These are phyloP conservation scores for Mastomys natalensis DNA, from an alignment of 2,113 vertebrate genomes.

Conservation along the genomic window DNA sequence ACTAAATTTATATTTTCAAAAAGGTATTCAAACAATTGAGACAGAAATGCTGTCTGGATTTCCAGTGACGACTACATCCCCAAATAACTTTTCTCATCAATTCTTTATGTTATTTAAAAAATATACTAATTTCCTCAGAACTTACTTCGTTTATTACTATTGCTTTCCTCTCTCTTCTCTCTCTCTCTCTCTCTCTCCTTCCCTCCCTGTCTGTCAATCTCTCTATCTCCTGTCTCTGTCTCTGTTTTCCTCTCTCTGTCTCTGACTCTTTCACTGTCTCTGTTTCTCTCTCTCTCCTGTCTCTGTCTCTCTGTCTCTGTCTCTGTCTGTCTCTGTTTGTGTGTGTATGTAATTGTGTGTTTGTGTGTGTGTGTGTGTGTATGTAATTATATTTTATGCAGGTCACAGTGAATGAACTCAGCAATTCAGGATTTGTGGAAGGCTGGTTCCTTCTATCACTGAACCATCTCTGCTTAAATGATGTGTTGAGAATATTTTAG, in stretches of 20 bases:
- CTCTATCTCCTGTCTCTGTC: neutral
- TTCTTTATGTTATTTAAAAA: neutral
- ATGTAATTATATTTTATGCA: neutral
- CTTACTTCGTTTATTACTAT: neutral
- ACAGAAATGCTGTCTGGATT: neutral
- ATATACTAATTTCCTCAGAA: neutral
- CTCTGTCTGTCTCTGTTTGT: neutral
- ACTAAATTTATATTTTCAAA: neutral
- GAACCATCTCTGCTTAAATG: neutral
- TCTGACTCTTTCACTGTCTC: too few species aligned
- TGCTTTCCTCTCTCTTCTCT: neutral
- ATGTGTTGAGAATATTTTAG: neutral
- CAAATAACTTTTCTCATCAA: neutral
- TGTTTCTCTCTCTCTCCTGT: too few species aligned
- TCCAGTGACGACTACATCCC: neutral
- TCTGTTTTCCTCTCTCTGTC: too few species aligned
- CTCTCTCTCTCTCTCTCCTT: neutral
- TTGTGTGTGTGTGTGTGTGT: neutral
- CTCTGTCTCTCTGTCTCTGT: too few species aligned
- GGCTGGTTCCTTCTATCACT: neutral
- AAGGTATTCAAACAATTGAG: conserved; percentile 33
- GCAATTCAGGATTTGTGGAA: neutral
- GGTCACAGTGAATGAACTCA: neutral
- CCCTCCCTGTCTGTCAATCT: neutral
- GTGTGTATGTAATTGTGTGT: neutral